Conservation (phyloP, 2,797 vertebrate species). For the Chaetodon trifasciatus region DNA sequence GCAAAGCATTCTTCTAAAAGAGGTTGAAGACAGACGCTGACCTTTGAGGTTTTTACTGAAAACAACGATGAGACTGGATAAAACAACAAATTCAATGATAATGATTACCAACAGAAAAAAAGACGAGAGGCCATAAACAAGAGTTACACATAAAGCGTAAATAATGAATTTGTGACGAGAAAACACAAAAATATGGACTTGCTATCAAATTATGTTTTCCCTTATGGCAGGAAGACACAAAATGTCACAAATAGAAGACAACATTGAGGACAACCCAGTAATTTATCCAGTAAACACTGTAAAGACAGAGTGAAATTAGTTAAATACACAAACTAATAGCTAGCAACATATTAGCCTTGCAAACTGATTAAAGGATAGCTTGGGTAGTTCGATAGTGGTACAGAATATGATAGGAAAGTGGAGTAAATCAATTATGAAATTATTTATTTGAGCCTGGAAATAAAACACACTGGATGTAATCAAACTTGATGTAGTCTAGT, state of each 20-base stretch:
- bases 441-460: no score
- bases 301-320: background rate
- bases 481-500: background rate
- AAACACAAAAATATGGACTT: background rate
- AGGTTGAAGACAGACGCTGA: constrained; percentile 2
- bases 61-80: background rate
- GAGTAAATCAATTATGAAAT: no score
- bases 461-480: no score
- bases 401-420: no score
- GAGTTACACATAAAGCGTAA: background rate
- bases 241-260: background rate
- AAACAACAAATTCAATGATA: background rate
- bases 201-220: background rate
- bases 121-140: background rate
- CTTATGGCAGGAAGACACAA: background rate
- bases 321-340: background rate
- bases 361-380: background rate
- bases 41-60: background rate
- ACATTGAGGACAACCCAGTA: background rate
- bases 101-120: background rate
- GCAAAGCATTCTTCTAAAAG: constrained; percentile 3
- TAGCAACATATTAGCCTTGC: background rate
- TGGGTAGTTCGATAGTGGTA: background rate
- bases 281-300: background rate
- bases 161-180: background rate